These are phyloP conservation scores for Entomobrya multifasciata DNA, from an alignment of 2,888 invertebrate genomes.

Conservation along the genomic window DNA sequence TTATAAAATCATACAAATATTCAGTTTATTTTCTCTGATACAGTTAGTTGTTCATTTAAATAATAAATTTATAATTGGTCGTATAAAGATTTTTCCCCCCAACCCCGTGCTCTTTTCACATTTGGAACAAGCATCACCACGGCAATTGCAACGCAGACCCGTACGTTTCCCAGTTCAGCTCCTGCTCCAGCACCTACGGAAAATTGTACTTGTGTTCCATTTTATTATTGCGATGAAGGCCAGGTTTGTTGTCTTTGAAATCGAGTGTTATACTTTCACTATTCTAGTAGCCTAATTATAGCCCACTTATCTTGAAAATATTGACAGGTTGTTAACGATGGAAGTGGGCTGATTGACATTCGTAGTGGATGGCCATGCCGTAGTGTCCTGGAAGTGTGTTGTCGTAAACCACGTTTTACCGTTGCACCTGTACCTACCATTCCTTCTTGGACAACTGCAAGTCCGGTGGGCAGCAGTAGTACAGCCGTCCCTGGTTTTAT, in stretches of 20 bases:
- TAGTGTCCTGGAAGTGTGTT: conserved; percentile 78
- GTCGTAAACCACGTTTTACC: conserved; percentile 72
- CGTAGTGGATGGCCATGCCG: conserved; percentile 75
- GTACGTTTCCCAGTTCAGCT: background rate
- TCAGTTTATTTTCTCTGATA: too few relatives aligned
- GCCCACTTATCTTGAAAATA: too few relatives aligned
- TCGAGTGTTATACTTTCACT: too few relatives aligned
- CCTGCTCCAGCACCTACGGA: background rate
- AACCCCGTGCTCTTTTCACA: conserved; percentile 67
- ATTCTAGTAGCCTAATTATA: too few relatives aligned
- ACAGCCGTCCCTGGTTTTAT: conserved; percentile 73
- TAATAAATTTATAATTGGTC: background rate
- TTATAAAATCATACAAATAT: background rate
- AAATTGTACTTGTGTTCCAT: conserved; percentile 78
- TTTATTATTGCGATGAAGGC: conserved; percentile 78
- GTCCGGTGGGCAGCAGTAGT: conserved; percentile 2
- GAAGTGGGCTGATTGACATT: conserved; percentile 74
- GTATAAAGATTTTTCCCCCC: conserved; percentile 38
- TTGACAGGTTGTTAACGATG: conserved; percentile 74
- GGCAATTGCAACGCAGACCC: conserved; percentile 39
- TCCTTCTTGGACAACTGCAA: conserved; percentile 3
- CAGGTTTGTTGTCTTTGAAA: conserved; percentile 75
- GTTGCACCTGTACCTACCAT: conserved; percentile 57
- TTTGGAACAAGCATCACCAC: conserved; percentile 61
- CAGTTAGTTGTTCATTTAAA: too few relatives aligned